Percentiles rank a stretch among this genome's conserved stretches.
Evolutionary conservation across 2,113 vertebrate genomes (phyloP).

Genomic region (Theropithecus gelada): DNA sequence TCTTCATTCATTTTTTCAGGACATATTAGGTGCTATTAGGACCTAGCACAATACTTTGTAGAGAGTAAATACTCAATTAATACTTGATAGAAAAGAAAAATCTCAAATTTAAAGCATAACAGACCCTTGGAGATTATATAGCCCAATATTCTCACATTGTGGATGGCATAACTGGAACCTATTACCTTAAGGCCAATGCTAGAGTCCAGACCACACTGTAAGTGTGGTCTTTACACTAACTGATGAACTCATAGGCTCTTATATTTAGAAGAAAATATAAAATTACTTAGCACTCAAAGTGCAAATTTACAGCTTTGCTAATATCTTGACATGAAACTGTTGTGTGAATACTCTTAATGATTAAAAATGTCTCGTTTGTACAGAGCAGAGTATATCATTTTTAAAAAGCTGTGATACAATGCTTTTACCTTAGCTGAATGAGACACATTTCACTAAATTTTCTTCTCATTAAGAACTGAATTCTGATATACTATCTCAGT

Average conservation of each 20-base stretch:
- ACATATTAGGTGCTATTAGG: not conserved
- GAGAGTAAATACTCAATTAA: not conserved
- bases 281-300: not conserved
- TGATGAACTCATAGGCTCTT: not conserved
- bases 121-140: not conserved
- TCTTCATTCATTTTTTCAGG: not conserved
- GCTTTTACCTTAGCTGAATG: not conserved
- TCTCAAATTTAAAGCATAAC: not conserved
- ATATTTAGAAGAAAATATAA: not conserved
- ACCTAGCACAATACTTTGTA: not conserved
- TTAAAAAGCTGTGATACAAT: not conserved
- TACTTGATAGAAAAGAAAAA: not conserved
- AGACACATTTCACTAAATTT: not conserved
- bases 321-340: not conserved
- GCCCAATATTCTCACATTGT: not conserved
- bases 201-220: not conserved
- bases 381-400: not conserved
- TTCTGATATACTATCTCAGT: not conserved
- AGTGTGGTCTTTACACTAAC: not conserved
- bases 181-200: not conserved
- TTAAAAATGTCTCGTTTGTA: not conserved
- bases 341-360: not conserved
- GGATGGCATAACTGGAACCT: not conserved
- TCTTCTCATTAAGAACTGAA: not conserved
- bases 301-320: not conserved